Evolutionary conservation across 2,113 vertebrate genomes (phyloP), one percentile per base, ranked within the genome.

Genomic region (Athene cunicularia): DNA sequence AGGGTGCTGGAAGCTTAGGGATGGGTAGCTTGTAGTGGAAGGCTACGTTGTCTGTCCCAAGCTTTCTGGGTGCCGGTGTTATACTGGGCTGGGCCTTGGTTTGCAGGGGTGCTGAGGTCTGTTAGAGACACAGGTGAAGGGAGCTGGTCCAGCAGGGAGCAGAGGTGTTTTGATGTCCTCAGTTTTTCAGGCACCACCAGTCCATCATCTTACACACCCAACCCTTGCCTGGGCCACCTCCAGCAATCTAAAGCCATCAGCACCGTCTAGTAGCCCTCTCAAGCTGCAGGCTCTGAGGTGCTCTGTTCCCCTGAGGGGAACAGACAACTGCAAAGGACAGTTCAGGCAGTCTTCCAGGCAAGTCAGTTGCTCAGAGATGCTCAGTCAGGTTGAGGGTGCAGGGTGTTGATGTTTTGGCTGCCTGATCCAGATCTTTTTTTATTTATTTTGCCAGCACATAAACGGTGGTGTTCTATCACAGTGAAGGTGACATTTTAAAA

Each of bases 1-100:
- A 37, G 41, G 12, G 17, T 33, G 37, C 28, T 50, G 59, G 47
- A 62, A 73, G 22, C 14, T 22, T 45, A 47, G 60, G 43, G 64
- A 28, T 9, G 37, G 23, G 41, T 53, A 0, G 0, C 33, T 52
- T 52, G 28, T 24, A 33, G 33, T 23, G 41, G 15, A 68, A 83
- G 56, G 15, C 37, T 66, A 56, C 6, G 1, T 10, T 43, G 22
- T 62, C 45, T 88, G n/a, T 59, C 28, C 37, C 26, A 74, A 26
- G n/a, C n/a, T 37, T 80, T 85, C n/a, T 47, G 27, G 35, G n/a
- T 59, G 27, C 27, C 15, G 56, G 17, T 56, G 56, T 75, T 62
- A 37, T 0, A 3, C 37, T 55, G 39, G 33, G 17, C 52, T 50
- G 37, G 24, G 32, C 27, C n/a, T 24, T 71, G 21, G 12, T 55